Percentiles rank a stretch among this genome's conserved stretches.
These are phyloP conservation scores for Pandemis heparana DNA, from an alignment of 2,888 invertebrate genomes.

Conservation along the genomic window DNA sequence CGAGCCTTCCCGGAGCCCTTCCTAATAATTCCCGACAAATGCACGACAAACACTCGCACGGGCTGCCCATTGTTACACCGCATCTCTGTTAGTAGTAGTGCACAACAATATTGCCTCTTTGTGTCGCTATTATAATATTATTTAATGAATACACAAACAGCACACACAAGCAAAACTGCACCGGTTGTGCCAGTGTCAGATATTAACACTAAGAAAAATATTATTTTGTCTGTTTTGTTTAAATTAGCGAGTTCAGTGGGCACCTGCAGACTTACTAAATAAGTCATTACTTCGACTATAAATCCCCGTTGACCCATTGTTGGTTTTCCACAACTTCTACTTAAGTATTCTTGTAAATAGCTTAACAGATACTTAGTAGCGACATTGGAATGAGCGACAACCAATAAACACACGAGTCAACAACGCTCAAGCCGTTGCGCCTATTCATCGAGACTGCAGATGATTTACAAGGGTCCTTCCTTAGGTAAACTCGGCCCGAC, in stretches of 20 bases:
- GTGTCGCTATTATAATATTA: conserved; percentile 67
- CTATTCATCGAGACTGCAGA: conserved; percentile 79
- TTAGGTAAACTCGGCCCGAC: conserved; percentile 83
- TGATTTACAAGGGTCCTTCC: conserved; percentile 85
- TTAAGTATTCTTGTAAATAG: conserved; percentile 73
- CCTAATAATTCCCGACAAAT: conserved; percentile 85
- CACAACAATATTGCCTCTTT: conserved; percentile 75
- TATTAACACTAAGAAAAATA: conserved; percentile 22
- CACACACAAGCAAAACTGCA: conserved; percentile 47
- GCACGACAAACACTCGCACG: conserved; percentile 84
- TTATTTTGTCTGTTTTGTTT: conserved; percentile 28
- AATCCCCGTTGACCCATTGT: conserved; percentile 43
- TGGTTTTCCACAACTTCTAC: conserved; percentile 55
- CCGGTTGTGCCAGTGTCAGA: conserved; percentile 14
- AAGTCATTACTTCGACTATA: conserved; percentile 31
- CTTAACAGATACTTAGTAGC: conserved; percentile 80
- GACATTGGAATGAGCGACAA: conserved; percentile 62
- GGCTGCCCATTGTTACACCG: conserved; percentile 77
- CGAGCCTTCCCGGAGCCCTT: conserved; percentile 84
- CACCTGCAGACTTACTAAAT: conserved; percentile 37
- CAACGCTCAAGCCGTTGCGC: conserved; percentile 75
- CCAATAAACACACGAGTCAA: conserved; percentile 83
- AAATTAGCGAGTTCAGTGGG: conserved; percentile 22
- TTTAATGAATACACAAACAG: conserved; percentile 65
- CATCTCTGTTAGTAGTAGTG: conserved; percentile 74